Evolutionary conservation across 2,888 invertebrate species (phyloP), one percentile per base, ranked within the genome.

Genomic region (Eristalis arbustorum): DNA sequence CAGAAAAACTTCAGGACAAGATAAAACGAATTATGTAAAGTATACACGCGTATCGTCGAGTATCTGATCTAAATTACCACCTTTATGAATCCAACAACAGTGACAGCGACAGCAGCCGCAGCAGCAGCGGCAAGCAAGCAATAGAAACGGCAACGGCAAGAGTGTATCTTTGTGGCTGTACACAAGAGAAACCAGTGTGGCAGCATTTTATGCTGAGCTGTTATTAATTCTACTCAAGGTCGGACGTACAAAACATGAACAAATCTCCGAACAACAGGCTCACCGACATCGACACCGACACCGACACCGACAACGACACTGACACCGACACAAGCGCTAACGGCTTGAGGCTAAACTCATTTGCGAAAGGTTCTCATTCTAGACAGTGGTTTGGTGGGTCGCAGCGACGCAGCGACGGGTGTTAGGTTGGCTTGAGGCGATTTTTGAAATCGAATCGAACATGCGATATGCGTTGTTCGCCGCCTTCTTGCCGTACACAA

Each of bases 171-270:
- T 49, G 49, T 8, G 18, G 49, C n/a, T n/a, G 18, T 22, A 49
- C 49, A 49, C 49, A 49, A 49, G 49, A 63, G 66, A 80, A 84
- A 84, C 85, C 85, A 82, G 85, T 85, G 69, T 82, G 66, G 77
- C 85, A 77, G 69, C 77, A 85, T 85, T 85, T 85, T 85, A 85
- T 85, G 77, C 66, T 85, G 82, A 82, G 77, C 69, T 85, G 82
- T 77, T 85, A 82, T 67, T 85, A 82, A 85, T 85, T 82, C 82
- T 62, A 67, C 82, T 82, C 85, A 85, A 85, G 85, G 85, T 82
- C 85, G 73, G 63, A 69, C 49, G 49, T 49, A 22, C 40, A 80
- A 78, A 74, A 75, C 69, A 76, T 75, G 76, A 67, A 76, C 49
- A 82, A 76, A 76, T 76, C 76, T 76, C 66, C 61, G 28, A 79